These are phyloP conservation scores for Cichladusa arquata DNA, from an alignment of 2,113 vertebrate species.

Conservation along the genomic window DNA sequence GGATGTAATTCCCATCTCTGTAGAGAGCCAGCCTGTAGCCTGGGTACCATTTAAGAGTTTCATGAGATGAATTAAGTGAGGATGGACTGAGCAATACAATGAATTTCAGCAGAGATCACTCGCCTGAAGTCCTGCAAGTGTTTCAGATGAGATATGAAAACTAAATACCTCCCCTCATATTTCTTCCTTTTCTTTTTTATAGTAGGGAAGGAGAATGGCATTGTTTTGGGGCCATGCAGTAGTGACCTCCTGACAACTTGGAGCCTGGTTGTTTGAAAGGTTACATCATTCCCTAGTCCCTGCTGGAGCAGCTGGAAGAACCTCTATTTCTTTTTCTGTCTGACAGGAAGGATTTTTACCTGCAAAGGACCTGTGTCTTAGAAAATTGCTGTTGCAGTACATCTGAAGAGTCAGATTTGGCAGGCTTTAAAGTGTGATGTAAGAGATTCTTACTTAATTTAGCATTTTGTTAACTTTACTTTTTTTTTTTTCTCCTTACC, in stretches of 20 bases:
- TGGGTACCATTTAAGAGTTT: slow-evolving; percentile 13
- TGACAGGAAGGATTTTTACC: neutral
- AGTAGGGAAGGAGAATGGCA: neutral
- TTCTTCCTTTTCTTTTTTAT: neutral
- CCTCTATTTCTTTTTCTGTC: neutral
- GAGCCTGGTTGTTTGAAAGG: neutral
- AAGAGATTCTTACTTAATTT: slow-evolving; percentile 57
- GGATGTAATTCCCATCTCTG: slow-evolving; percentile 51
- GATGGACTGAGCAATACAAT: neutral
- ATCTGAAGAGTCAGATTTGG: slow-evolving; percentile 39
- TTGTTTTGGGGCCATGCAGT: neutral
- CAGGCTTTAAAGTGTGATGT: slow-evolving; percentile 41
- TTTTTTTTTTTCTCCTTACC: neutral
- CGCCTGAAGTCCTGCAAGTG: slow-evolving; percentile 31
- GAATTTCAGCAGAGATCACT: slow-evolving; percentile 9
- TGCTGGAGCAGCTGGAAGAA: neutral
- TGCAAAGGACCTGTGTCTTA: neutral
- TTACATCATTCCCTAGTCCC: neutral
- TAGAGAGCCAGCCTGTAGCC: slow-evolving; percentile 18
- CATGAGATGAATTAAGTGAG: slow-evolving; percentile 48
- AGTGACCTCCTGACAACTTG: neutral
- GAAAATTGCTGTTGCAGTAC: slow-evolving; percentile 1
- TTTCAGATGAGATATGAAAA: neutral
- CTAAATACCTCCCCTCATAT: neutral
- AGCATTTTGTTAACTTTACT: slow-evolving; percentile 13